Conservation (phyloP, 2,888 invertebrate species). For the Amphipyra tragopoginis region DNA sequence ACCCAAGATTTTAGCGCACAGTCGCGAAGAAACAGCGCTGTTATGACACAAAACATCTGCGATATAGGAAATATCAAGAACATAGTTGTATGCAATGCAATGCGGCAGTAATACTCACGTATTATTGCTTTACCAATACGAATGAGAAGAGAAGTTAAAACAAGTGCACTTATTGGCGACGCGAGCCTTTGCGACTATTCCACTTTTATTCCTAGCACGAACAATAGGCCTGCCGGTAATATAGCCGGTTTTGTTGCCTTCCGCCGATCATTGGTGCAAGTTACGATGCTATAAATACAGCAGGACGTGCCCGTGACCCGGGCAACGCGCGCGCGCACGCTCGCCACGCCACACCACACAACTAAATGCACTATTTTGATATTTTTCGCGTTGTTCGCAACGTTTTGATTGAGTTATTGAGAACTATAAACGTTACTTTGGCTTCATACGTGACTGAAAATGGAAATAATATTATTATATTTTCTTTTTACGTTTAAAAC, state of each 20-base stretch:
- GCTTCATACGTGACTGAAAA: slow-evolving; percentile 59
- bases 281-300: slow-evolving; percentile 87
- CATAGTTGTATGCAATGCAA: slow-evolving; percentile 69
- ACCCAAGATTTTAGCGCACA: slow-evolving; percentile 39
- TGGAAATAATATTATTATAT: slow-evolving; percentile 39
- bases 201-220: slow-evolving; percentile 82
- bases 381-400: slow-evolving; percentile 48
- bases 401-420: slow-evolving; percentile 52
- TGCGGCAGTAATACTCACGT: slow-evolving; percentile 75
- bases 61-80: slow-evolving; percentile 65
- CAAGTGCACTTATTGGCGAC: slow-evolving; percentile 75
- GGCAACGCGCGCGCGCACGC: slow-evolving; percentile 60
- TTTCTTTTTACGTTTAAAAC: slow-evolving; percentile 33
- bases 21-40: slow-evolving; percentile 26
- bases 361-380: slow-evolving; percentile 56
- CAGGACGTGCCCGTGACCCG: slow-evolving; percentile 85
- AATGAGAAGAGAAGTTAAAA: slow-evolving; percentile 76
- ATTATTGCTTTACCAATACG: slow-evolving; percentile 66
- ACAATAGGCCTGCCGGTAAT: slow-evolving; percentile 82
- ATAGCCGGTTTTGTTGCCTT: slow-evolving; percentile 77
- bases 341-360: slow-evolving; percentile 49
- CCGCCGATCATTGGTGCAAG: slow-evolving; percentile 84
- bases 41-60: slow-evolving; percentile 53
- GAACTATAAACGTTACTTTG: slow-evolving; percentile 44
- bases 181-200: slow-evolving; percentile 72